Conservation (phyloP, 2,113 vertebrate genomes). For the Myrmecobius fasciatus region DNA sequence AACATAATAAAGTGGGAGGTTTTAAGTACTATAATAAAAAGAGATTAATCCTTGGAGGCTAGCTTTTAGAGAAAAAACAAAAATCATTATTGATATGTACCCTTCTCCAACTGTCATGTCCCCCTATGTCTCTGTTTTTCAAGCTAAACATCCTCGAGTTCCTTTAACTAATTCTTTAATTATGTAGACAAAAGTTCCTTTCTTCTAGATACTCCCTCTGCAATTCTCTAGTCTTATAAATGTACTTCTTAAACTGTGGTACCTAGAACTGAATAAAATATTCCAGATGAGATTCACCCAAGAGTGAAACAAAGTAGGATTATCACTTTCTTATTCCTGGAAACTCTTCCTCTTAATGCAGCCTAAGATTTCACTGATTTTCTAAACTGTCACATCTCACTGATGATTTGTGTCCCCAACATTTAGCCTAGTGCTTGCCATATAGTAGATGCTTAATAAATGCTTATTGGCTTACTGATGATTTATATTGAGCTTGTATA, state of each 20-base stretch:
- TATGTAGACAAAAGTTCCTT: background rate
- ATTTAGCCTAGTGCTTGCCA: background rate
- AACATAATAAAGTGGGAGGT: background rate
- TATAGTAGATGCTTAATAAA: background rate
- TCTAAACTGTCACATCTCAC: background rate
- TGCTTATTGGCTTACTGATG: background rate
- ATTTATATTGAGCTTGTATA: background rate
- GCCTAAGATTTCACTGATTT: background rate
- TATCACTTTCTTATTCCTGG: background rate
- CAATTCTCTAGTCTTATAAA: background rate
- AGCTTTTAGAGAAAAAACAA: background rate
- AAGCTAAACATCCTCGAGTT: background rate
- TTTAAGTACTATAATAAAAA: slow-evolving; percentile 23
- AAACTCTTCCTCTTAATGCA: background rate
- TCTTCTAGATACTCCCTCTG: background rate
- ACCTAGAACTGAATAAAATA: background rate
- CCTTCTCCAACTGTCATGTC: background rate
- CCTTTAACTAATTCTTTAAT: background rate
- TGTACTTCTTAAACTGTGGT: background rate
- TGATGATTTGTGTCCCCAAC: background rate
- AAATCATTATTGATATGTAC: background rate
- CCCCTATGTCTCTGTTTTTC: background rate
- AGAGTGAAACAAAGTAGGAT: background rate
- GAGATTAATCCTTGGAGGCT: background rate
- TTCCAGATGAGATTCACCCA: background rate